Evolutionary conservation across 2,113 vertebrate species (phyloP), one percentile per base, ranked within the genome.

Genomic region (Aix galericulata): DNA sequence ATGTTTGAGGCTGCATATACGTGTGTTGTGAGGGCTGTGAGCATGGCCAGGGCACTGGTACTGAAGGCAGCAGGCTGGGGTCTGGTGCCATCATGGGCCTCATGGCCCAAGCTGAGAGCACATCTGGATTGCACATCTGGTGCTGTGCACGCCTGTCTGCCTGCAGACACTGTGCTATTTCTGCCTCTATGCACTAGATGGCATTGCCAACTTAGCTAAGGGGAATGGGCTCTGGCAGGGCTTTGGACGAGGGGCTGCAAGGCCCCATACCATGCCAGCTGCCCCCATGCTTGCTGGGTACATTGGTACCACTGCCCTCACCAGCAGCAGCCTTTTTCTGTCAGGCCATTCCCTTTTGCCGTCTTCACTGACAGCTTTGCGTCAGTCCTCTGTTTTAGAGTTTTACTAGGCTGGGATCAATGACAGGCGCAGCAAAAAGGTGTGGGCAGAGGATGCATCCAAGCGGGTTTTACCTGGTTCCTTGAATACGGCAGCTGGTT

Each of bases 171-270:
- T 46, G 63, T 88, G 93, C 88, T 94, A 34, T 97, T 97, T 97
- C 98, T 97, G 95, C 77, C 91, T 91, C 93, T 93, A 91, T 94
- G 97, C 98, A 98, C 97, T 97, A 98, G 97, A 97, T 98, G 98
- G 98, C 98, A 97, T 96, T 96, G 97, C 95, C 88, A 97, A 97
- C 96, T 95, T 95, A 93, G 95, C 92, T 92, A 97, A 91, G 4
- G 96, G 94, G 88, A 92, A 84, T 14, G 38, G 77, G 60, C 55
- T 69, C 44, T 36, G 23, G 4, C 1, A 2, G 60, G 59, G 53
- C 55, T 20, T 23, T 8, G 63, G 36, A 64, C 32, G 7, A 44
- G 46, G 64, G 46, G 55, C 64, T 25, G 13, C 23, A 13, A 13
- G 50, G 50, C 50, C 22, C 50, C 12, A 23, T 23, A 13, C 23